Conservation (phyloP, 2,113 vertebrate species). For the Pelusios castaneus region DNA sequence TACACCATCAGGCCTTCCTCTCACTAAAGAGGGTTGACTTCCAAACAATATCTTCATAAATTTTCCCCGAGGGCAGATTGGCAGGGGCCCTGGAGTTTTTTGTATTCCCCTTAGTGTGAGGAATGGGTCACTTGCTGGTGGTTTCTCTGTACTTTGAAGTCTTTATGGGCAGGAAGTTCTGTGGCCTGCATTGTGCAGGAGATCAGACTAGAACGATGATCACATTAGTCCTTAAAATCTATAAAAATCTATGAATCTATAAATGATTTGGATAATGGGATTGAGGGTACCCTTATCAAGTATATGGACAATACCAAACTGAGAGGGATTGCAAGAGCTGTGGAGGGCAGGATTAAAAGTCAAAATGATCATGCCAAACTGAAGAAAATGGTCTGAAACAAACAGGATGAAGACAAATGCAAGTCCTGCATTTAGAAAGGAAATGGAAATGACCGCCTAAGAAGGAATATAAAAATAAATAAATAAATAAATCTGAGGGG, state of each 20-base stretch:
- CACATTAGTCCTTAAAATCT: too few relatives aligned
- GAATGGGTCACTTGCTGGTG: too few relatives aligned
- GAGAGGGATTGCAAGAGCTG: neutral
- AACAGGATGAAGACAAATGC: neutral
- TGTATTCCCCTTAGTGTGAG: too few relatives aligned
- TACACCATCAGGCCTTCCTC: neutral
- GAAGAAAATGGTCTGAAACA: neutral
- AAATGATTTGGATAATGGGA: neutral
- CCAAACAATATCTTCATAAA: neutral
- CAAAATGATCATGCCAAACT: neutral
- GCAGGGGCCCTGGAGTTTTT: too few relatives aligned
- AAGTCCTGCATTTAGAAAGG: neutral
- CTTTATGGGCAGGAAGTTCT: too few relatives aligned
- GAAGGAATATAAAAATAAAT: too few relatives aligned
- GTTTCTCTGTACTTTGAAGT: too few relatives aligned
- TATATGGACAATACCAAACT: neutral
- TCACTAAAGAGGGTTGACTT: neutral
- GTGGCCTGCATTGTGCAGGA: too few relatives aligned
- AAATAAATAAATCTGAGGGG: neutral
- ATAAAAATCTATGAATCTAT: too few relatives aligned
- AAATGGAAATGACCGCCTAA: neutral
- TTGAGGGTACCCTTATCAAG: neutral
- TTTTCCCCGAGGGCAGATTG: too few relatives aligned
- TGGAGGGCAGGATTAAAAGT: neutral
- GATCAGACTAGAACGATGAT: too few relatives aligned